Evolutionary conservation across 2,113 vertebrate genomes (phyloP).

Genomic region (Pimephales promelas): DNA sequence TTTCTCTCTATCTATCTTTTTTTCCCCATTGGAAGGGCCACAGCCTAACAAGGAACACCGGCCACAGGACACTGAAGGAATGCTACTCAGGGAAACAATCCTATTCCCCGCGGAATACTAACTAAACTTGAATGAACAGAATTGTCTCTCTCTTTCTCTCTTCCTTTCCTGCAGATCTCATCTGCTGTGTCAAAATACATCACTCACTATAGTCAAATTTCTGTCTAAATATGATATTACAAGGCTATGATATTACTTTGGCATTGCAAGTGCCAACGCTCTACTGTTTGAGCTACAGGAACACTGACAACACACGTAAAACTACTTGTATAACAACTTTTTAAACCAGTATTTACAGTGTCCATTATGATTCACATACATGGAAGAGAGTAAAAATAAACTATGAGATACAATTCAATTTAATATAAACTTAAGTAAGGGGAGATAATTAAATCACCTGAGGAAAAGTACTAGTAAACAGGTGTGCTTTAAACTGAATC

Average conservation of each 20-base stretch:
- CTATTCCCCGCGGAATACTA: conserved; percentile 87
- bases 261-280: no score
- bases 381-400: no score
- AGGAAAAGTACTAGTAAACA: no score
- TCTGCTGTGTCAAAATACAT: conserved; percentile 83
- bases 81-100: conserved; percentile 81
- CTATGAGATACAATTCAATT: no score
- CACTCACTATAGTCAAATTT: conserved; percentile 88
- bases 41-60: conserved; percentile 94
- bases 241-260: no score
- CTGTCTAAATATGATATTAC: conserved; percentile 24
- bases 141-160: conserved; percentile 41
- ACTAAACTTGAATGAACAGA: conserved; percentile 79
- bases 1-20: conserved; percentile 59
- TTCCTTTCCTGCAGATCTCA: conserved; percentile 66
- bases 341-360: no score
- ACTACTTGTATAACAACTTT: not conserved
- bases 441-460: no score
- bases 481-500: no score
- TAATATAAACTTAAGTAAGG: no score
- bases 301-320: not conserved
- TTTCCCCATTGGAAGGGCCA: conserved; percentile 83
- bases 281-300: no score
- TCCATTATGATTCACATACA: no score
- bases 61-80: conserved; percentile 90